Percentiles rank a stretch among this genome's conserved stretches.
phyloP scores from a whole-genome alignment of 2,888 invertebrate species.

The Ophonus ardosiacus region DNA sequence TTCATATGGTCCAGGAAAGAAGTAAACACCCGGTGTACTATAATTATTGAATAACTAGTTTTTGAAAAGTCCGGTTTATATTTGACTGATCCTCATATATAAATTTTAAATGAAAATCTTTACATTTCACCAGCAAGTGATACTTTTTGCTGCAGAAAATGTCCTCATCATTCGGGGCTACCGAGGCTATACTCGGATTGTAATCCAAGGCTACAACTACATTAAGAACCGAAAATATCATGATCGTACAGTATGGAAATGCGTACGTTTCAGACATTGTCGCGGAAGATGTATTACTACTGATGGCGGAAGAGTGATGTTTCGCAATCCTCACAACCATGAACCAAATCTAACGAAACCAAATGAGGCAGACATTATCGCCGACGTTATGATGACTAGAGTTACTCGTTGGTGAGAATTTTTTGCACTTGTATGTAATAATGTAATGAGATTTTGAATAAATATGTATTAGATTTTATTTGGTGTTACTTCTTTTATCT shows the following conservation, averaged over 20 bases:
- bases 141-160: slow-evolving; percentile 7
- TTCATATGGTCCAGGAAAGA: too few relatives aligned
- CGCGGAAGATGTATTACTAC: background rate
- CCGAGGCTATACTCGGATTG: background rate
- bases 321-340: background rate
- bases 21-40: too few relatives aligned
- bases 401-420: background rate
- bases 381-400: background rate
- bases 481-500: too few relatives aligned
- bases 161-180: background rate
- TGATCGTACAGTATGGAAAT: background rate
- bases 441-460: too few relatives aligned
- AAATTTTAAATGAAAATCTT: background rate
- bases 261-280: background rate
- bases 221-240: background rate
- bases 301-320: background rate
- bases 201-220: background rate
- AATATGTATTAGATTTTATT: too few relatives aligned
- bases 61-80: too few relatives aligned
- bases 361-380: background rate
- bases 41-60: too few relatives aligned
- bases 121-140: background rate
- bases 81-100: too few relatives aligned
- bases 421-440: background rate
- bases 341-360: background rate